A percentile compares a stretch with the other conserved stretches of the same genome.
Conservation (phyloP, 2,888 invertebrate species). For the Choristoneura rosaceana region DNA sequence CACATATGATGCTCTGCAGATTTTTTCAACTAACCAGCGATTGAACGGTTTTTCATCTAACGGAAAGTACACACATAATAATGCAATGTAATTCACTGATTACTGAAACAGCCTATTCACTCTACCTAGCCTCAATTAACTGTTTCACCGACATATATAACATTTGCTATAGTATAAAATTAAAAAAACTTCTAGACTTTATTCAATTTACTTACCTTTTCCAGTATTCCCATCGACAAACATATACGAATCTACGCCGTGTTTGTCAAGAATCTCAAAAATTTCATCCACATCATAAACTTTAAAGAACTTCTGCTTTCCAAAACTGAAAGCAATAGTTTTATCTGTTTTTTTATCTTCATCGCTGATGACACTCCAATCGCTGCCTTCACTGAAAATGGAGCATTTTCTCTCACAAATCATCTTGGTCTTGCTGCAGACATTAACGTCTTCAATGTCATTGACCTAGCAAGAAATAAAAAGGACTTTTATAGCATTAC, state of each 20-base stretch:
- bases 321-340: constrained; percentile 78
- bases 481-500: background rate
- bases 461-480: constrained; percentile 52
- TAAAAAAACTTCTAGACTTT: too few species aligned
- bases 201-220: constrained; percentile 82
- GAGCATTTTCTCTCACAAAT: constrained; percentile 66
- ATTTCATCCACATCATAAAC: constrained; percentile 75
- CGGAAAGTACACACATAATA: too few species aligned
- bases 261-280: constrained; percentile 73
- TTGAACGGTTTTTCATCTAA: too few species aligned
- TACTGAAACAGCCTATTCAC: too few species aligned
- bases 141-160: too few species aligned
- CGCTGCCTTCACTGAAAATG: constrained; percentile 55
- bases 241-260: constrained; percentile 80
- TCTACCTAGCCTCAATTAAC: too few species aligned
- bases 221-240: constrained; percentile 90
- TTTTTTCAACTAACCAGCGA: too few species aligned
- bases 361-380: constrained; percentile 64
- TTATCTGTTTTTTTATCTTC: constrained; percentile 51
- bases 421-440: constrained; percentile 55
- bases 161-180: too few species aligned
- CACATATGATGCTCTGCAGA: too few species aligned
- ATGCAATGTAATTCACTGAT: too few species aligned
- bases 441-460: constrained; percentile 76
- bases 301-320: constrained; percentile 76